Evolutionary conservation across 1,140 invertebrate species (phyloP), one percentile per base, ranked within the genome.

Genomic region (Bombus impatiens): DNA sequence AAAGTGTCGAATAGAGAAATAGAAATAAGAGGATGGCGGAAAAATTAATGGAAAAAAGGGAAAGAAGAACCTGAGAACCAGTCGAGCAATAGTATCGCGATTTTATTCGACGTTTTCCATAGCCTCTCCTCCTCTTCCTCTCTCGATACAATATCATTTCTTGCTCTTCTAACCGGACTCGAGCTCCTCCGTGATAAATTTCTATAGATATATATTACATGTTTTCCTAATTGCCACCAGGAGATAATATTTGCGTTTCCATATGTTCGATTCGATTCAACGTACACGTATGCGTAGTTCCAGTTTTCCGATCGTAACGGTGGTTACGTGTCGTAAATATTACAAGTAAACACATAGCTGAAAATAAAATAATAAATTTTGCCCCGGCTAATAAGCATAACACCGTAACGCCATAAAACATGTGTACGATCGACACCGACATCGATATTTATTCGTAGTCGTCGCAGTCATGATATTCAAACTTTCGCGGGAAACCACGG

Each of bases 151-250:
- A 18, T 22, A 2, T 22, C 18, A 0, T 53, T 53, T 18, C 18
- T 53, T 53, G 47, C 18, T 53, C 47, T 65, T 65, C n/a, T 1
- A n/a, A 9, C 12, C 3, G 0, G 28, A n/a, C 28, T 13, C 10
- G 0, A 12, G 10, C 13, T 13, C 4, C 5, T n/a, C 10, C 12
- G 2, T 9, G 1, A 12, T n/a, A n/a, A n/a, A 62, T n/a, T 28
- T 62, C 59, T 13, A n/a, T 2, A n/a, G 59, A 28, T n/a, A 12
- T n/a, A 12, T 67, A 3, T 15, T 18, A 8, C 13, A 15, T 15
- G 1, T 67, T 32, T 32, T 67, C 2, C n/a, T 67, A 67, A 67
- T 67, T 32, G n/a, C 15, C 15, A 9, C 1, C 65, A 0, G 15
- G 8, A 22, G 1, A 15, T 18, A 2, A 67, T 67, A 32, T 8